Base-by-base conservation (phyloP, 2,888 invertebrate species). In the Sarcophaga carnaria region DNA sequence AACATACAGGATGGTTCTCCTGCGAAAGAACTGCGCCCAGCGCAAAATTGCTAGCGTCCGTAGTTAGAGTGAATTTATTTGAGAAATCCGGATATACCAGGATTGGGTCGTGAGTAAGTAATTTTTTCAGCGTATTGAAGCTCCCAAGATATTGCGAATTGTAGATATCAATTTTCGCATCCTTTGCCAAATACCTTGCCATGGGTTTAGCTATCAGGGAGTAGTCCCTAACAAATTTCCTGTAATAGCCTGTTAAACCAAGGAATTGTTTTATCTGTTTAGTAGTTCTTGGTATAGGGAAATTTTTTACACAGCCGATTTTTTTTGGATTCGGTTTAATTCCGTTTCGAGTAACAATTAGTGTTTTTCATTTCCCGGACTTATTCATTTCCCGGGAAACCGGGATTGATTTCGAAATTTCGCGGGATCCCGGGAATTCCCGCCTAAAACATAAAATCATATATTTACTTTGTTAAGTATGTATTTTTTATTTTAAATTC, bases 231-330 rank as follows among this genome's bases (percentile, higher is more conserved):
- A 88, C 83, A 62, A 88, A 86, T 62, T 87, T 88, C 12, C 83
- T 70, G 25, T 89, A 88, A 66, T 87, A 90, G 12, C 87, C 89
- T 10, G 86, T 79, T 17, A 88, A 70, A 6, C 88, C 87, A 25
- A 89, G 64, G 49, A 89, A 88, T 37, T 75, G 81, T 67, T 88
- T 87, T 11, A 89, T 83, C 64, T 86, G 77, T 67, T 87, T 88
- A 10, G 47, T 45, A 14, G 71, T 89, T 75, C 77, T 87, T 10
- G 89, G 88, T 45, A 85, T 67, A 45, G 86, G 86, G 27, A 86
- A 85, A 25, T 86, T 82, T 25, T 72, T 69, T 1, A 89, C 77
- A 3, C 81, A 80, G 83, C 88, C 79, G 5, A 88, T 82, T 80
- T 90, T 89, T 20, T 83, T 74, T 4, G 79, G 87, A 5, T 80